These are phyloP conservation scores for Gallinago media DNA, from an alignment of 2,113 vertebrate species.

Conservation along the genomic window DNA sequence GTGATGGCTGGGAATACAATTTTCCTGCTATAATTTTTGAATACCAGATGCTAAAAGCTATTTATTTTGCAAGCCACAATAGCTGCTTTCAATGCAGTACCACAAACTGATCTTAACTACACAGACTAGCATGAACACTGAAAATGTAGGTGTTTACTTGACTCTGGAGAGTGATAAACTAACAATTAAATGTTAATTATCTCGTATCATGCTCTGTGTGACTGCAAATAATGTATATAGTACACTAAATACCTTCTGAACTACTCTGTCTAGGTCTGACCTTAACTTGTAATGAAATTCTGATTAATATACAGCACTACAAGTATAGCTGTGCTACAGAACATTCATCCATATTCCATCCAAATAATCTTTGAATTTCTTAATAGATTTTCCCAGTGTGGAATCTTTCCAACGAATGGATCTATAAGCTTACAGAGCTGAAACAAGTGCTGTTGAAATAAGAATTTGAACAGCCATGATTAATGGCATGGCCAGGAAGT, in stretches of 20 bases:
- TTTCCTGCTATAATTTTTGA: neutral
- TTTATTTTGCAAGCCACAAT: neutral
- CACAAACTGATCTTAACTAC: neutral
- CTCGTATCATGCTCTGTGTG: neutral
- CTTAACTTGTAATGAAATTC: slow-evolving; percentile 1
- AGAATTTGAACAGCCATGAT: neutral
- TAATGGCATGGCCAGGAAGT: neutral
- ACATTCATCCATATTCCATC: neutral
- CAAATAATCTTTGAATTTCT: neutral
- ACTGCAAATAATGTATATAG: neutral
- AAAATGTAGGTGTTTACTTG: slow-evolving; percentile 11
- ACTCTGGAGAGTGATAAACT: slow-evolving; percentile 10
- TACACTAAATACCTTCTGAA: neutral
- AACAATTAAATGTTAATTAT: slow-evolving; percentile 14
- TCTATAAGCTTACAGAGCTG: neutral
- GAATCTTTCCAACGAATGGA: neutral
- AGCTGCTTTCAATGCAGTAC: neutral
- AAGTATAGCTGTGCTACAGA: neutral
- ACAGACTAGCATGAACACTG: neutral
- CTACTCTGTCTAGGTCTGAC: neutral
- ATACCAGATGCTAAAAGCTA: neutral
- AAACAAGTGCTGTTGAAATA: slow-evolving; percentile 20
- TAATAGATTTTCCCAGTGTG: neutral
- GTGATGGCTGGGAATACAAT: neutral
- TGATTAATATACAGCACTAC: neutral